A percentile compares a stretch with the other conserved stretches of the same genome.
Evolutionary conservation across 2,797 vertebrate genomes (phyloP).

Genomic region (Lates japonicus): DNA sequence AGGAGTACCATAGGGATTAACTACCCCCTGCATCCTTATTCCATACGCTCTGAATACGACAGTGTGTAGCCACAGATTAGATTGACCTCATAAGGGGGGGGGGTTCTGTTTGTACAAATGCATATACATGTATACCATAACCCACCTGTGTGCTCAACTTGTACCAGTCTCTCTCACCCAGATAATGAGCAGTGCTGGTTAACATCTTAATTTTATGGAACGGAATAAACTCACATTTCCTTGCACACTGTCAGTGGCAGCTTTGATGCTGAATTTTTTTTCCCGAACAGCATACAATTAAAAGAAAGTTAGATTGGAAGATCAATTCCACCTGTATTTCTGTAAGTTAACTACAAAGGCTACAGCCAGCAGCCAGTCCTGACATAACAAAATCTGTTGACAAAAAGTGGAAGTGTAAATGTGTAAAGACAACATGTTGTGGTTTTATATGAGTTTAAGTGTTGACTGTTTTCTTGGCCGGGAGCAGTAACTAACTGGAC

Average conservation of each 20-base stretch:
- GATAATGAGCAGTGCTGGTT: slow-evolving; percentile 14
- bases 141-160: not conserved
- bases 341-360: not conserved
- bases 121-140: slow-evolving; percentile 8
- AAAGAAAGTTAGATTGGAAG: not conserved
- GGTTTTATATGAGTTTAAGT: not conserved
- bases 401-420: not conserved
- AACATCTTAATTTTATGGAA: slow-evolving; percentile 16
- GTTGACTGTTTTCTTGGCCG: not conserved
- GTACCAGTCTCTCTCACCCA: not conserved
- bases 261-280: not conserved
- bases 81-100: slow-evolving; percentile 42
- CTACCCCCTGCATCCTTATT: slow-evolving; percentile 57
- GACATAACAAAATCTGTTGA: not conserved
- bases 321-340: not conserved
- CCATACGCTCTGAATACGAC: slow-evolving; percentile 52
- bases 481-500: not conserved
- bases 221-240: slow-evolving; percentile 12
- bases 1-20: slow-evolving; percentile 67
- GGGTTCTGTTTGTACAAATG: slow-evolving; percentile 28
- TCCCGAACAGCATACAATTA: not conserved
- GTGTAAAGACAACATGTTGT: not conserved
- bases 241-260: slow-evolving; percentile 6
- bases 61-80: slow-evolving; percentile 39
- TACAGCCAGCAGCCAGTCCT: not conserved